Evolutionary conservation across 2,797 vertebrate genomes (phyloP).

Genomic region (Peromyscus aztecus): DNA sequence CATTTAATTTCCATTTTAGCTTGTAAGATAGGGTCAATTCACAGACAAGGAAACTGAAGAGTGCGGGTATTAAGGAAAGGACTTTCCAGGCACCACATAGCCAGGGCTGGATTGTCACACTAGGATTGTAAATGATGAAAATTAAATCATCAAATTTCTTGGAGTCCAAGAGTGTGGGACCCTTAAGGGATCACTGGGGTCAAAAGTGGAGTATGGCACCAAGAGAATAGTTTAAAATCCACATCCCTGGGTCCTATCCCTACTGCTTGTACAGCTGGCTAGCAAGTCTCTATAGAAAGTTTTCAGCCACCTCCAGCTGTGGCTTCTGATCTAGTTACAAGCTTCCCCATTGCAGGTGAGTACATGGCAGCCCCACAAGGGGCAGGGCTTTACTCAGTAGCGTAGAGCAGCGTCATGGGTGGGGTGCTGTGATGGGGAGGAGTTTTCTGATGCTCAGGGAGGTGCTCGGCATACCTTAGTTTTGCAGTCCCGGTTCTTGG

Average conservation of each 20-base stretch:
- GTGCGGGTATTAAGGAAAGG: not conserved
- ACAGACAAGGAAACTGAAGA: not conserved
- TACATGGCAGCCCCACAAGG: fast-evolving
- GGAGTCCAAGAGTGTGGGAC: too few species aligned
- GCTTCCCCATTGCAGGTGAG: not conserved
- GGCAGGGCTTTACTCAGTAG: not conserved
- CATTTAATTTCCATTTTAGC: not conserved
- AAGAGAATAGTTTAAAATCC: not conserved
- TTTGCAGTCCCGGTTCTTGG: not conserved
- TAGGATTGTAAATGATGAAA: not conserved
- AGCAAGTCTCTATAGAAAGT: not conserved
- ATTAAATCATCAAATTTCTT: not conserved
- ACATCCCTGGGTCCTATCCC: not conserved
- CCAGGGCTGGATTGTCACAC: not conserved
- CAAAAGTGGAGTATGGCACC: not conserved
- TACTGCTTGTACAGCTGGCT: not conserved
- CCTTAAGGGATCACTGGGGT: not conserved
- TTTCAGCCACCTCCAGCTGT: not conserved
- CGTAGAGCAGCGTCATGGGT: not conserved
- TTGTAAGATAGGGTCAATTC: not conserved
- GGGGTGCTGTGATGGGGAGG: too few species aligned
- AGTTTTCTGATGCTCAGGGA: not conserved
- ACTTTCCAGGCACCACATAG: not conserved
- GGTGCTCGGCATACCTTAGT: not conserved
- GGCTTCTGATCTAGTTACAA: not conserved